Percentiles rank a stretch among this genome's conserved stretches.
These are phyloP conservation scores for Agonopterix heracliana DNA, from an alignment of 2,888 invertebrate genomes.

Conservation along the genomic window DNA sequence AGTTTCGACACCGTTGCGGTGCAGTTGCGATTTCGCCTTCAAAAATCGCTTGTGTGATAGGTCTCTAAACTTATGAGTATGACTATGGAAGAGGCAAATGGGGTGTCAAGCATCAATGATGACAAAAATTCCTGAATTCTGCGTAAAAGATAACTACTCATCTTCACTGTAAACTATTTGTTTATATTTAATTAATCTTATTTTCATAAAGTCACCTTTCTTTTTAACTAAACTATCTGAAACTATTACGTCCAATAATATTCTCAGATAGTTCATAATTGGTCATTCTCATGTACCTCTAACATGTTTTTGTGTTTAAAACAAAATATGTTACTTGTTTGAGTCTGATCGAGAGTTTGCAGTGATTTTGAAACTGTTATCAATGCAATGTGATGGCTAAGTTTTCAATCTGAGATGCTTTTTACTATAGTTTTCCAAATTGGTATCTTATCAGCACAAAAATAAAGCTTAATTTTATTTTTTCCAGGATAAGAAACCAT, in stretches of 20 bases:
- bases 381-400: conserved; percentile 56
- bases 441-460: not conserved
- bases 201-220: not conserved
- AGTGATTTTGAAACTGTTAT: conserved; percentile 37
- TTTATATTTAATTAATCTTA: not conserved
- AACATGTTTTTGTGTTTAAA: conserved; percentile 24
- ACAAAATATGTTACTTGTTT: conserved; percentile 23
- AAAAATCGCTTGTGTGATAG: too few relatives aligned
- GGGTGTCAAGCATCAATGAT: conserved; percentile 34
- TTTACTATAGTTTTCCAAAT: not conserved
- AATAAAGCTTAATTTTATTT: not conserved
- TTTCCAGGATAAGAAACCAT: conserved; percentile 24
- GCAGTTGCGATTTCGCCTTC: too few relatives aligned
- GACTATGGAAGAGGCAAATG: not conserved
- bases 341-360: conserved; percentile 17
- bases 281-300: conserved; percentile 19
- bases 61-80: not conserved
- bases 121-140: conserved; percentile 43
- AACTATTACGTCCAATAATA: conserved; percentile 16
- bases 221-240: conserved; percentile 18
- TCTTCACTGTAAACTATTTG: conserved; percentile 18
- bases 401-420: conserved; percentile 69
- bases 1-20: too few relatives aligned
- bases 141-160: conserved; percentile 34
- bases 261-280: conserved; percentile 17